Conservation (phyloP, 2,113 vertebrate genomes). For the Echinops telfairi region DNA sequence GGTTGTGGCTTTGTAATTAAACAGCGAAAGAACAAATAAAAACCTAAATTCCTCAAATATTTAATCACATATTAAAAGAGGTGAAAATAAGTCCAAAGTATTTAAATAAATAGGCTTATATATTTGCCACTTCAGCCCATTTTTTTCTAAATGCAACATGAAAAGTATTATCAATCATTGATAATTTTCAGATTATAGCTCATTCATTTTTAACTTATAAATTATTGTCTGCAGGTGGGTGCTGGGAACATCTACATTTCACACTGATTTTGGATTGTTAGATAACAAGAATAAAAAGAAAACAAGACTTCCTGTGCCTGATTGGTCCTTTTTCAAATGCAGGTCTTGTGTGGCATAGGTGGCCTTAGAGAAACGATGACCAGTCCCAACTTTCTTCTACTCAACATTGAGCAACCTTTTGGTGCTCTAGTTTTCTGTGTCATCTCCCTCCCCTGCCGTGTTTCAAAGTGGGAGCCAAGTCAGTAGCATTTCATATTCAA, state of each 20-base stretch:
- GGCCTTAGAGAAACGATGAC: background rate
- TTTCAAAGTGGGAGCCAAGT: background rate
- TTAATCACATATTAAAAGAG: background rate
- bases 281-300: background rate
- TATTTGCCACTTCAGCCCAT: background rate
- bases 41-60: background rate
- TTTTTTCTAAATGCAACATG: background rate
- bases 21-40: background rate
- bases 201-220: background rate
- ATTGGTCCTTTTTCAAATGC: fast-evolving
- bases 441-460: background rate
- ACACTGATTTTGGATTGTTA: fast-evolving
- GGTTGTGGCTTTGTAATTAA: background rate
- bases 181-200: background rate
- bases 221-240: too few species aligned
- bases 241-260: too few species aligned
- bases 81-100: background rate
- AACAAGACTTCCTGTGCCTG: fast-evolving
- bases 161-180: background rate
- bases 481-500: background rate
- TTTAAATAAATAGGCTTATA: background rate
- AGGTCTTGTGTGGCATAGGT: background rate
- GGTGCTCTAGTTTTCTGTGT: background rate
- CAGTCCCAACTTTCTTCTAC: background rate
- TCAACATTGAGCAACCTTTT: too few species aligned